These are phyloP conservation scores for Uloborus diversus DNA, from an alignment of 1,140 invertebrate genomes.

Conservation along the genomic window DNA sequence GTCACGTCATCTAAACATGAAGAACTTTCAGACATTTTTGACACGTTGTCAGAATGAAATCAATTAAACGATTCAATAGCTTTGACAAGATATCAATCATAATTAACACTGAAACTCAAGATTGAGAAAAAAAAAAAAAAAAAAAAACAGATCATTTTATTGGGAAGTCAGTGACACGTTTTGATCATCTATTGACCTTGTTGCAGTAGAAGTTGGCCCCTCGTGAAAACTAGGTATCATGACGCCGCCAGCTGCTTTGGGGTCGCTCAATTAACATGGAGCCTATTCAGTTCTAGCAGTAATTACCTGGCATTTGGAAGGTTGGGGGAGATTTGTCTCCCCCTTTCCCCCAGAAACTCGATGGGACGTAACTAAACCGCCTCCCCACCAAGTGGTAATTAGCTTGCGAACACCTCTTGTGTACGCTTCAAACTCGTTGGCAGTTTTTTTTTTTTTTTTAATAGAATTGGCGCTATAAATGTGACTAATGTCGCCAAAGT, in stretches of 20 bases:
- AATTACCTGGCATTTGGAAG: conserved; percentile 38
- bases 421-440: neutral
- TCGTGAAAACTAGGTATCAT: conserved; percentile 10
- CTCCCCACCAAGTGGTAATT: conserved; percentile 31
- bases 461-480: neutral
- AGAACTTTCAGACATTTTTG: no score
- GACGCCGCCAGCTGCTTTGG: conserved; percentile 20
- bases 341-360: neutral
- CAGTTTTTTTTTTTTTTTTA: neutral
- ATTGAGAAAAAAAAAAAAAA: no score
- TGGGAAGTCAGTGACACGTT: no score
- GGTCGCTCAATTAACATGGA: conserved; percentile 35
- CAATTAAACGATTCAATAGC: no score
- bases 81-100: no score
- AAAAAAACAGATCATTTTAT: no score
- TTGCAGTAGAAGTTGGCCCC: conserved; percentile 15
- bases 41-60: no score
- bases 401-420: conserved; percentile 32
- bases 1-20: no score
- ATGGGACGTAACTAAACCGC: conserved; percentile 40
- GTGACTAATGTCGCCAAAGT: conserved; percentile 6
- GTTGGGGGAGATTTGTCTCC: neutral
- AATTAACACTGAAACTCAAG: no score
- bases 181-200: no score
- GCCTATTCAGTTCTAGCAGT: conserved; percentile 21